phyloP scores from a whole-genome alignment of 1,140 invertebrate genomes.

The Planococcus citri region DNA sequence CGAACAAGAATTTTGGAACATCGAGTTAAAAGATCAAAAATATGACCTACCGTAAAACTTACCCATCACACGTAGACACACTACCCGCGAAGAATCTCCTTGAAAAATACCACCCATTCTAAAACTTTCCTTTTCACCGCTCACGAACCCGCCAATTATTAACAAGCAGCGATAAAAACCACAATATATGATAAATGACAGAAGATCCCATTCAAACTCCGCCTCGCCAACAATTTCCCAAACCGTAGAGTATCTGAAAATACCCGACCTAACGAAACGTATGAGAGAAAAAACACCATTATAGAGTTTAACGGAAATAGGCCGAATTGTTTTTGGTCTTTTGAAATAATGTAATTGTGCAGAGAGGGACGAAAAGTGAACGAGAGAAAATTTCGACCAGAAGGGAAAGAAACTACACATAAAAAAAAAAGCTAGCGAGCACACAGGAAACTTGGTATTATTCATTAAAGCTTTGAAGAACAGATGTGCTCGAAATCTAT shows the following conservation, averaged over 20 bases:
- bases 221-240: background rate
- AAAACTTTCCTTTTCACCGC: too few species aligned
- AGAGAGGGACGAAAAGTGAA: too few species aligned
- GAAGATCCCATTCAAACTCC: too few species aligned
- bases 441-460: background rate
- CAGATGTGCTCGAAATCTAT: conserved; percentile 6
- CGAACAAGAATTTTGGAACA: too few species aligned
- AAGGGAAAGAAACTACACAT: too few species aligned
- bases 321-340: background rate
- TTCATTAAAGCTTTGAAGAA: conserved; percentile 3
- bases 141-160: background rate
- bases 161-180: background rate
- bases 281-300: background rate
- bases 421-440: background rate
- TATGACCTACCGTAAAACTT: too few species aligned
- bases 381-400: background rate
- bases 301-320: conserved; percentile 7
- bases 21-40: too few species aligned
- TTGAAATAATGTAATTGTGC: background rate
- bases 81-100: too few species aligned
- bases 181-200: background rate
- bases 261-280: background rate
- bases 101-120: too few species aligned
- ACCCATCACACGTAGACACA: too few species aligned
- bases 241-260: too few species aligned